Conservation (phyloP, 2,113 vertebrate genomes). For the Cebus imitator region DNA sequence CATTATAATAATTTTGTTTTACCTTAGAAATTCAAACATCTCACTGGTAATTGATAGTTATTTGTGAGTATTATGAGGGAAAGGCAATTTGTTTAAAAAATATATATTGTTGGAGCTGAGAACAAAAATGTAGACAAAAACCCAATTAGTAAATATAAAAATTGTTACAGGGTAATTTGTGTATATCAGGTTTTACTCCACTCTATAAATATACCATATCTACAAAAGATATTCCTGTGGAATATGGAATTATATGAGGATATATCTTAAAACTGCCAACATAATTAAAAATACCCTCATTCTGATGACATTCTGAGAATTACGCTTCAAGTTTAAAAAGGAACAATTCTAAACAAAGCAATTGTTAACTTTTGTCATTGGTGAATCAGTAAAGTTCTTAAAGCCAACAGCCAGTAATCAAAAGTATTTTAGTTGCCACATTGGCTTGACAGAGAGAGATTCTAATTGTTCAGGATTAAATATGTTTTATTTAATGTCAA, state of each 20-base stretch:
- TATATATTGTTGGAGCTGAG: neutral
- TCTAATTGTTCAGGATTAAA: neutral
- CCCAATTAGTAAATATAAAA: neutral
- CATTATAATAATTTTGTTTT: conserved; percentile 40
- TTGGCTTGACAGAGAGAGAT: neutral
- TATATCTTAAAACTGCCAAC: neutral
- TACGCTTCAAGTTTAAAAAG: neutral
- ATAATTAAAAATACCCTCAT: neutral
- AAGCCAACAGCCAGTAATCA: neutral
- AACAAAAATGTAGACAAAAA: conserved; percentile 31
- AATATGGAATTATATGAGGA: neutral
- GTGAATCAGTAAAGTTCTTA: neutral
- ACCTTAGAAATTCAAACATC: neutral
- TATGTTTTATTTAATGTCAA: neutral
- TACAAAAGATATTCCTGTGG: neutral
- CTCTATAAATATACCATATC: neutral
- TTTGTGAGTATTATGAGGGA: neutral
- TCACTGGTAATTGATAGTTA: conserved; percentile 27
- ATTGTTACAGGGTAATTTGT: neutral
- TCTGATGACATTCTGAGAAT: neutral
- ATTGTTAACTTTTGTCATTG: neutral
- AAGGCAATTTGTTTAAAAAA: conserved; percentile 24
- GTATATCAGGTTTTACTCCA: neutral
- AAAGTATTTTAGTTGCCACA: neutral
- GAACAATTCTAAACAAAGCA: neutral